These are phyloP conservation scores for Netelia virgata DNA, from an alignment of 2,888 invertebrate genomes.

Conservation along the genomic window DNA sequence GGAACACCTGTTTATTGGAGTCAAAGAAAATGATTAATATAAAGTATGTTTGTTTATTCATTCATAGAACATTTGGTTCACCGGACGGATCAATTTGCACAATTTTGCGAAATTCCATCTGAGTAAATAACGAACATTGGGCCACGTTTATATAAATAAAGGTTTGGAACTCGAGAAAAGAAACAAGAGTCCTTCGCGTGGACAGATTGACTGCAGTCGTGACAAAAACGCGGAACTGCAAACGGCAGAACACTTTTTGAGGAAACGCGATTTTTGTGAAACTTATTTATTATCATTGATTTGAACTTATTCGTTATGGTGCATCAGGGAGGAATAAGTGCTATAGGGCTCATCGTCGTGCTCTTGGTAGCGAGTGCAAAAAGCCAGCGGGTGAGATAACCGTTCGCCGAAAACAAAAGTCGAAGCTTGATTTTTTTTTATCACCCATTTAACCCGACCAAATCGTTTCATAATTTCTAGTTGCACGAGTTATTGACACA, in stretches of 20 bases:
- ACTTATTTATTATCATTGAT: background rate
- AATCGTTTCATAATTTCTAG: background rate
- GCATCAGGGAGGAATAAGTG: background rate
- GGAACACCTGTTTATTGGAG: background rate
- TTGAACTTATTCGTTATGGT: background rate
- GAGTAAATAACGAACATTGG: background rate
- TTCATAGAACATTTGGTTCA: background rate
- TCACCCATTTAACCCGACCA: background rate
- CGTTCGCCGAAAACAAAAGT: background rate
- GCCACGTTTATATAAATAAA: background rate
- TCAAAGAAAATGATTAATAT: background rate
- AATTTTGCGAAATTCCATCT: background rate
- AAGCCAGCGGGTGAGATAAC: conserved; percentile 3
- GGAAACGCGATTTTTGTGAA: background rate
- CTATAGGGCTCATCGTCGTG: background rate
- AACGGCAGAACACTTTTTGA: background rate
- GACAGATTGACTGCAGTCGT: background rate
- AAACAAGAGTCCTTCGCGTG: background rate
- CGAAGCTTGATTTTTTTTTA: background rate
- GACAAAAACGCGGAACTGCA: background rate
- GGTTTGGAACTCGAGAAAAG: background rate
- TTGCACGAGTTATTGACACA: conserved; percentile 16
- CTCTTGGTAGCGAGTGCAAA: background rate
- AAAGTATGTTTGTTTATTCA: background rate
- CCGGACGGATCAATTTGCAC: background rate